Evolutionary conservation across 2,113 vertebrate species (phyloP), one percentile per base, ranked within the genome.

Genomic region (Anas platyrhynchos): DNA sequence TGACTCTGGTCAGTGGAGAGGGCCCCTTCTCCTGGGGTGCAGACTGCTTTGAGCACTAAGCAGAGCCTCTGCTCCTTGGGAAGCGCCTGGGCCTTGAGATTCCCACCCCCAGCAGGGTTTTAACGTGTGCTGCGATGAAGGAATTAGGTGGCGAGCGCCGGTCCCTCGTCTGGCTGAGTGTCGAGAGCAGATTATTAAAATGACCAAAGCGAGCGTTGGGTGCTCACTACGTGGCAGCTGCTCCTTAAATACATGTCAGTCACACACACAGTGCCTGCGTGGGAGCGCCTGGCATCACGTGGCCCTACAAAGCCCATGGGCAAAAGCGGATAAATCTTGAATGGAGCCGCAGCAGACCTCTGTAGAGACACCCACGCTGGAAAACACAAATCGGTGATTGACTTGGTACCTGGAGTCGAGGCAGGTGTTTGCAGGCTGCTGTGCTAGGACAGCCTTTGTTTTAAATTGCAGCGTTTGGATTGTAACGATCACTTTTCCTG

Each of bases 281-380:
- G n/a, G 90, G 80, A 93, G 82, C 87, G 31, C 3, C 38, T 71
- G 34, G 61, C 76, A 61, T 78, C 96, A 92, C 92, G 89, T 89
- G 96, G 95, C 94, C 76, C 4, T 38, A 59, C 55, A 23, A 73
- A 94, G 86, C 93, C 94, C 86, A 55, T 58, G 58, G 91, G 89
- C 87, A 78, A 91, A 81, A 89, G 94, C 78, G 71, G 97, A 94
- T 94, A 93, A 85, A 78, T 78, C 85, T 78, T 97, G 96, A 97
- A 97, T 97, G 97, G 91, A 93, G 91, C 89, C 83, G 65, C 88
- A 55, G 71, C 92, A 88, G 75, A 78, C 94, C 94, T 59, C 18
- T 76, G 94, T 76, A 86, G 91, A 77, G 95, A 96, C 94, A 88
- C 96, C 96, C 94, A 96, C 96, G 38, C 71, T 46, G 80, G 91